phyloP scores from a whole-genome alignment of 2,113 vertebrate species.

The Chaenocephalus aceratus region DNA sequence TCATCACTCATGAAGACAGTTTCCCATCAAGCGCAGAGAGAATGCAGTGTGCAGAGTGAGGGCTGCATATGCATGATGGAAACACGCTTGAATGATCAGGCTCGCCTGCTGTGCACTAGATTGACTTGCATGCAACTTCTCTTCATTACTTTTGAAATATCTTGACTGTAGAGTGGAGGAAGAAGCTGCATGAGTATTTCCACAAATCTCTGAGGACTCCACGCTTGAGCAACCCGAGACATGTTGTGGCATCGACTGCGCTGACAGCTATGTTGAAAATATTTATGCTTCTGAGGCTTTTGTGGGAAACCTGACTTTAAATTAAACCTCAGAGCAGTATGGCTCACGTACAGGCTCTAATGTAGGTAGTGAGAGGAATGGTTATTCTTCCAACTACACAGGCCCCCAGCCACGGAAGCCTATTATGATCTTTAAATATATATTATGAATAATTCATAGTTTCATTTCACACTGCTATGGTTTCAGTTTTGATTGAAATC shows the following conservation, averaged over 20 bases:
- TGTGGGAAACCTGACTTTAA: slow-evolving; percentile 23
- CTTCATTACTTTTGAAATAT: slow-evolving; percentile 57
- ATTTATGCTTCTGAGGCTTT: slow-evolving; percentile 31
- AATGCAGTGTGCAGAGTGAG: not conserved
- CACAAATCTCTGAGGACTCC: not conserved
- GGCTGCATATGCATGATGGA: slow-evolving; percentile 16
- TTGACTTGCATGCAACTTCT: slow-evolving; percentile 23
- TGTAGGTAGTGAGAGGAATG: slow-evolving; percentile 8
- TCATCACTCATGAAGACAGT: slow-evolving; percentile 7
- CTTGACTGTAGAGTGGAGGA: slow-evolving; percentile 19
- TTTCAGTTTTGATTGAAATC: slow-evolving; percentile 45
- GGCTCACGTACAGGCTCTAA: slow-evolving; percentile 19
- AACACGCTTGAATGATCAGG: slow-evolving; percentile 10
- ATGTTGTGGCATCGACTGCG: not conserved
- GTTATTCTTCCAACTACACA: slow-evolving; percentile 7
- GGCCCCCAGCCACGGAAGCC: slow-evolving; percentile 9
- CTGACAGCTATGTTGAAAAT: slow-evolving; percentile 9
- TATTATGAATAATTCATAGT: slow-evolving; percentile 57
- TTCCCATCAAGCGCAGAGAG: not conserved
- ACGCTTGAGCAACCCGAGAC: not conserved
- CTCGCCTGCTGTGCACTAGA: slow-evolving; percentile 1
- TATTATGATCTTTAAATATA: slow-evolving; percentile 45
- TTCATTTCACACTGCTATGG: slow-evolving; percentile 41
- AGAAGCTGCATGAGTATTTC: not conserved
- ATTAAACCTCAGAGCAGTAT: slow-evolving; percentile 16